Base-by-base conservation (phyloP, 2,888 invertebrate genomes). In the Lasioglossum leucozonium region DNA sequence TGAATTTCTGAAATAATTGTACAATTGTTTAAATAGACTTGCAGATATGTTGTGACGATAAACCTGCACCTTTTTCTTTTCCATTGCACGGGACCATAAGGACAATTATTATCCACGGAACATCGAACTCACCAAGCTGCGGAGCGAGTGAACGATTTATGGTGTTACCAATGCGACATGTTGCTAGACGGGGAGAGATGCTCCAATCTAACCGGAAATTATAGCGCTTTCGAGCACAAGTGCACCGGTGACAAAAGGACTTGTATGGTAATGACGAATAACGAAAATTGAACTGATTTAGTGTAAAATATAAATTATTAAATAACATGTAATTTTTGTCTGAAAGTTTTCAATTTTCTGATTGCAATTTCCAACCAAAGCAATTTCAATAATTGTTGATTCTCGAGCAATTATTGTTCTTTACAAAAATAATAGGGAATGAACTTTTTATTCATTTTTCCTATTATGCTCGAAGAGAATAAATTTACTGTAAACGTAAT, bases 81-180 rank as follows among this genome's bases (percentile, higher is more conserved):
- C 30, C 34, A 55, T 74, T 80, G 34, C 47, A 37, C 74, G 34
- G 18, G n/a, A 75, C 62, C 34, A 75, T 76, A 90, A 94, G 91
- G 94, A 85, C 92, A 95, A 92, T 86, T 95, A 72, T 95, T 96
- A 72, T 95, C 96, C 6, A 96, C 96, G 94, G 96, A 96, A 89
- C 98, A 98, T 95, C 97, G 97, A 91, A 98, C 98, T 0, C 97
- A 97, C 87, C 98, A 97, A 62, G 98, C 98, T 40, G 96, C 97
- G 44, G 96, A 97, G 93, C 97, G 97, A 88, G 96, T 96, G 90
- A 97, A 98, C 95, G 97, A 98, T 94, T 96, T 98, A 78, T 97
- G 97, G 96, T 98, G 98, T 95, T 98, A 97, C 95, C 96, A 96
- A 89, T 98, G 98, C 94, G 96, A 97, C 91, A 97, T 98, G 0